A percentile compares a stretch with the other conserved stretches of the same genome.
Evolutionary conservation across 2,113 vertebrate genomes (phyloP).

Genomic region (Lonchura striata): DNA sequence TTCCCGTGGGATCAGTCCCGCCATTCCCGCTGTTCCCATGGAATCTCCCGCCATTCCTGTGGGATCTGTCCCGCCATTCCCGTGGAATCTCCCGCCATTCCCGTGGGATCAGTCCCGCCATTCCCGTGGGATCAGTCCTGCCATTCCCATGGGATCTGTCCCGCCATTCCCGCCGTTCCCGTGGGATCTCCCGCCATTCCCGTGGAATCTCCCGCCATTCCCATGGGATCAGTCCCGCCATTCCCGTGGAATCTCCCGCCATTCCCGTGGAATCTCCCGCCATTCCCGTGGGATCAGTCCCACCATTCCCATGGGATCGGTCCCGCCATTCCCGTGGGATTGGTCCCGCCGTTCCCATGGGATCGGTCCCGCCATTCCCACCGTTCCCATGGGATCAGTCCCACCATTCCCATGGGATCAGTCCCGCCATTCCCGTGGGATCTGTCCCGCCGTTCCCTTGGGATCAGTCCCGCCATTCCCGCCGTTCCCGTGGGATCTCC

Average conservation of each 20-base stretch:
- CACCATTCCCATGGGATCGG: too few relatives aligned
- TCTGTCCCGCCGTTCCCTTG: background rate
- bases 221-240: background rate
- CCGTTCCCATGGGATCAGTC: too few relatives aligned
- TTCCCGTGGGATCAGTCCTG: background rate
- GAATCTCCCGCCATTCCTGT: too few relatives aligned
- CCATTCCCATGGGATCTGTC: too few relatives aligned
- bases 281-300: background rate
- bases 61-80: background rate
- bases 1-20: too few relatives aligned
- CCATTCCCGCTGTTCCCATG: background rate
- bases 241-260: too few relatives aligned
- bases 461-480: background rate
- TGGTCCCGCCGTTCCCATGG: rapidly evolving
- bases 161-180: too few relatives aligned
- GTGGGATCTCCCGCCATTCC: background rate
- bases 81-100: too few relatives aligned
- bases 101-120: too few relatives aligned
- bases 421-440: background rate
- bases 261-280: too few relatives aligned
- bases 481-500: too few relatives aligned
- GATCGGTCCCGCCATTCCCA: too few relatives aligned
- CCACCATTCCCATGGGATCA: background rate
- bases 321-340: background rate
- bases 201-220: background rate